Conservation (phyloP, 2,113 vertebrate species). For the Holacanthus passer region DNA sequence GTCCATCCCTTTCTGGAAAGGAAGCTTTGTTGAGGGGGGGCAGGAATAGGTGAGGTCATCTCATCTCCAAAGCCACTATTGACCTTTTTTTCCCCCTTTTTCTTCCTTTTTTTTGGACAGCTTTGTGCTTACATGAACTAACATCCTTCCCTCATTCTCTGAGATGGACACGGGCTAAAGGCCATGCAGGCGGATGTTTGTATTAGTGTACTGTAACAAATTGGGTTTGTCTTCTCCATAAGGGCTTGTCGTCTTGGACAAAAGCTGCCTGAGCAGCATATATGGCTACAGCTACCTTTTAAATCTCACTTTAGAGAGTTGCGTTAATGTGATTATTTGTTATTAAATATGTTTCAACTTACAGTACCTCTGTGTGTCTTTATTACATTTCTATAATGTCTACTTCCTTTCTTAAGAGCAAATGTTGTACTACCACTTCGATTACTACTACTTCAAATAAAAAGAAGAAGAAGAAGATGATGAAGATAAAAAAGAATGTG, state of each 20-base stretch:
- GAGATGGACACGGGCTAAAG: slow-evolving; percentile 17
- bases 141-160: slow-evolving; percentile 50
- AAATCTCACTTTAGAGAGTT: slow-evolving; percentile 22
- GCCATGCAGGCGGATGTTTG: slow-evolving; percentile 9
- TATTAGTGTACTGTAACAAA: slow-evolving; percentile 7
- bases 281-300: slow-evolving; percentile 6
- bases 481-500: not conserved
- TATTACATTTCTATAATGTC: not conserved
- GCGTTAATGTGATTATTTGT: slow-evolving; percentile 16
- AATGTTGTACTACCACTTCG: not conserved
- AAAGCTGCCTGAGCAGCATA: not conserved
- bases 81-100: slow-evolving; percentile 24
- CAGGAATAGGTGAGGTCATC: slow-evolving; percentile 79
- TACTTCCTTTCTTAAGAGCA: not conserved
- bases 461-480: not conserved
- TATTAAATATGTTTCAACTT: slow-evolving; percentile 32
- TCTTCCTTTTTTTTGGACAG: slow-evolving; percentile 33
- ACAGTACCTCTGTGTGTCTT: not conserved
- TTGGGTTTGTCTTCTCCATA: slow-evolving; percentile 19
- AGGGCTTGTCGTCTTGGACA: not conserved
- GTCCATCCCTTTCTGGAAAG: slow-evolving; percentile 30
- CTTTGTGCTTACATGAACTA: slow-evolving; percentile 62
- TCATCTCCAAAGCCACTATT: slow-evolving; percentile 32
- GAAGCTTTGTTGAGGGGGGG: slow-evolving; percentile 66
- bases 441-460: not conserved